phyloP scores from a whole-genome alignment of 2,797 vertebrate genomes.

The Ceryle rudis region DNA sequence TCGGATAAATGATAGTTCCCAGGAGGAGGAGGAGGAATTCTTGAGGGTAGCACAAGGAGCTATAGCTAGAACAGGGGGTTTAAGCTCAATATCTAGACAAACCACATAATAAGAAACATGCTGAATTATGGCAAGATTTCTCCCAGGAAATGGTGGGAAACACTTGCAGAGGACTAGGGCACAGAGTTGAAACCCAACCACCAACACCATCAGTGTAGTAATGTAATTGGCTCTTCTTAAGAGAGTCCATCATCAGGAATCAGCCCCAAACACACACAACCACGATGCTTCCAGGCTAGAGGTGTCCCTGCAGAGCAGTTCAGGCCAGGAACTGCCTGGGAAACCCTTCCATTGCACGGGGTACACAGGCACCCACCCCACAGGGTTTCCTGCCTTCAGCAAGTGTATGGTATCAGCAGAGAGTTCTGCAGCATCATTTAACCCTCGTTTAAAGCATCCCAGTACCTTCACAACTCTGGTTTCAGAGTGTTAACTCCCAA shows the following conservation, averaged over 20 bases:
- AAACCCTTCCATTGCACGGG: fast-evolving
- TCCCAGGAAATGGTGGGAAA: not conserved
- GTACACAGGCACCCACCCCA: not conserved
- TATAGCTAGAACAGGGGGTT: not conserved
- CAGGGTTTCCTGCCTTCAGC: not conserved
- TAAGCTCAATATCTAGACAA: not conserved
- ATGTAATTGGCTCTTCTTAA: not conserved
- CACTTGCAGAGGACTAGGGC: not conserved
- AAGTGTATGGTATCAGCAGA: not conserved
- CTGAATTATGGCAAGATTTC: not conserved
- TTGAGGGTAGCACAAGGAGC: not conserved
- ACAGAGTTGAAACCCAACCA: fast-evolving
- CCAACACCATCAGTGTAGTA: not conserved
- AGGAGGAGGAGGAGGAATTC: not conserved
- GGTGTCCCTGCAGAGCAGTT: not conserved
- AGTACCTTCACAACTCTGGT: not conserved
- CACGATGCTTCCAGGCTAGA: not conserved
- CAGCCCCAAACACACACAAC: not conserved
- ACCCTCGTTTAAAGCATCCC: not conserved
- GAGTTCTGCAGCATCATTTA: not conserved
- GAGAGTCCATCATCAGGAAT: not conserved
- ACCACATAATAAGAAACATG: not conserved
- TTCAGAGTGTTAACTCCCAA: too few relatives aligned
- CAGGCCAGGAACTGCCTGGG: not conserved
- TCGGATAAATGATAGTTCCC: not conserved